These are phyloP conservation scores for Drosophila gunungcola DNA, from an alignment of 1,140 invertebrate genomes.

Conservation along the genomic window DNA sequence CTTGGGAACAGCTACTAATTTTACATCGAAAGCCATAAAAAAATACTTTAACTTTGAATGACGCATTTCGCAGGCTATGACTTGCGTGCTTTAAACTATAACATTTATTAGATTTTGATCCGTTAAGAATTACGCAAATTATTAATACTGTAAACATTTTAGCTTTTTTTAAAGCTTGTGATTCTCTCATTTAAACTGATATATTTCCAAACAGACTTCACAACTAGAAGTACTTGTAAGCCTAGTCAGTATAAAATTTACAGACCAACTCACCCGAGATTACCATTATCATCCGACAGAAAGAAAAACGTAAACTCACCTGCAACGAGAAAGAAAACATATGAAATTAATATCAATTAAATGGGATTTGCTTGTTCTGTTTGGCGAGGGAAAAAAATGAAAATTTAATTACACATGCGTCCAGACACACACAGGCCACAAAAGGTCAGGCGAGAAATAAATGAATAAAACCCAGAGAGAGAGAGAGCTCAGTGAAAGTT, in stretches of 20 bases:
- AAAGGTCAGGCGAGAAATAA: constrained; percentile 54
- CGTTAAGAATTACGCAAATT: background rate
- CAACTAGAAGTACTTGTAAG: background rate
- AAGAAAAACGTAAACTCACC: constrained; percentile 48
- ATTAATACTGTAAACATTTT: no score
- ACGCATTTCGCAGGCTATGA: constrained; percentile 10
- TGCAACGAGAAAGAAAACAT: constrained; percentile 48
- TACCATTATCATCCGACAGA: constrained; percentile 10
- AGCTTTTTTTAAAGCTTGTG: no score
- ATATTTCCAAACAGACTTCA: no score
- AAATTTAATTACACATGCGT: constrained; percentile 68
- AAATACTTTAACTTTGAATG: background rate
- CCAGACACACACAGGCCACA: constrained; percentile 37
- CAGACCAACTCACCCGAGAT: constrained; percentile 10
- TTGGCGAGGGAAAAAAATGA: constrained; percentile 50
- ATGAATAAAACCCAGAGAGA: constrained; percentile 39
- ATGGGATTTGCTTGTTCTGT: constrained; percentile 42
- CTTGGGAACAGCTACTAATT: constrained; percentile 28
- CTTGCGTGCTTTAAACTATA: constrained; percentile 2
- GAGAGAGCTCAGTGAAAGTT: constrained; percentile 57
- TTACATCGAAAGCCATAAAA: constrained; percentile 24
- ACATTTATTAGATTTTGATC: constrained; percentile 12
- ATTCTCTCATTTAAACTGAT: no score
- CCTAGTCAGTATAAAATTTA: background rate
- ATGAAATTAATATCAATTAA: constrained; percentile 78